phyloP scores from a whole-genome alignment of 2,888 invertebrate species.

The Beris chalybata region DNA sequence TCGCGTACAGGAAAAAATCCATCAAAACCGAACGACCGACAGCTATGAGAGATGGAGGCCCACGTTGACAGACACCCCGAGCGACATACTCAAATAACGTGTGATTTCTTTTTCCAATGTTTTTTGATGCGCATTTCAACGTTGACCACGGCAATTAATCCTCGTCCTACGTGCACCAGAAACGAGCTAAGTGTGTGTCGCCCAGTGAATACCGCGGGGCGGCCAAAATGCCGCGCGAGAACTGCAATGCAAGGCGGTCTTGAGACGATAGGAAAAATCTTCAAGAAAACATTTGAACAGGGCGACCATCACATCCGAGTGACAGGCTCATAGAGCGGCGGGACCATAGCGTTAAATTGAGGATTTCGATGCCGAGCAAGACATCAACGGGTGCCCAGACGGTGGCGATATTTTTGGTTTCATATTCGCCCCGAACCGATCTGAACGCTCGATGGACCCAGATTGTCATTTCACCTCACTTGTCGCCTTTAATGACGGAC shows the following conservation, averaged over 20 bases:
- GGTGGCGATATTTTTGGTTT: too few species aligned
- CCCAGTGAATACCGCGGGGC: constrained; percentile 5
- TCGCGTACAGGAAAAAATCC: too few species aligned
- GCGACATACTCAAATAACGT: too few species aligned
- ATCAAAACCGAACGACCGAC: too few species aligned
- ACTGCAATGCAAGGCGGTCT: too few species aligned
- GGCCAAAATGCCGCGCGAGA: neutral
- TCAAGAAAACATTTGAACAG: constrained; percentile 6
- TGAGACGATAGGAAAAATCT: too few species aligned
- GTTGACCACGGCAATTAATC: constrained; percentile 33
- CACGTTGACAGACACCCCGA: too few species aligned
- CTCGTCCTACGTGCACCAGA: constrained; percentile 27
- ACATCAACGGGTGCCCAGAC: too few species aligned
- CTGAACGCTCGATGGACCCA: neutral
- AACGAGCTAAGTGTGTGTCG: constrained; percentile 10
- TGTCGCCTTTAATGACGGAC: constrained; percentile 51
- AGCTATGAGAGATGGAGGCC: too few species aligned
- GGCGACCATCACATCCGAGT: constrained; percentile 7
- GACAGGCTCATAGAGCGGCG: neutral
- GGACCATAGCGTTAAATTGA: neutral
- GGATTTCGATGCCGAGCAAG: neutral
- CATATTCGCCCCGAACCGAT: too few species aligned
- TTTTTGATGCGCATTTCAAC: constrained; percentile 28
- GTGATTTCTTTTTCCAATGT: too few species aligned
- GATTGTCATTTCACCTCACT: constrained; percentile 30